Percentiles rank a stretch among this genome's conserved stretches.
These are phyloP conservation scores for Phania funesta DNA, from an alignment of 2,888 invertebrate genomes.

Conservation along the genomic window DNA sequence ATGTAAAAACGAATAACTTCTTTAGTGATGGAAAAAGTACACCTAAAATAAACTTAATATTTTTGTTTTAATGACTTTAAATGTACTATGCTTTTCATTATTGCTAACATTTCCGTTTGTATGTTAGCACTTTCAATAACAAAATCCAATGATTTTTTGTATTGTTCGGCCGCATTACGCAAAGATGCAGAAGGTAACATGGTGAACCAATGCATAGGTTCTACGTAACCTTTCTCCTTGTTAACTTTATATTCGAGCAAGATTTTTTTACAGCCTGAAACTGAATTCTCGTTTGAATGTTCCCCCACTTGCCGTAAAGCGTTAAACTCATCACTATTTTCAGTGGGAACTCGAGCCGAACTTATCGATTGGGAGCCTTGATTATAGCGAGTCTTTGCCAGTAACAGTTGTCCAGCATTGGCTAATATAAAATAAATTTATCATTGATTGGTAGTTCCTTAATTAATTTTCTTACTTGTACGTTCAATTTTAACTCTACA, in stretches of 20 bases:
- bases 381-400: slow-evolving; percentile 90
- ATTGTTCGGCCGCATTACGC: slow-evolving; percentile 87
- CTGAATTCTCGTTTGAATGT: slow-evolving; percentile 76
- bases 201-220: slow-evolving; percentile 94
- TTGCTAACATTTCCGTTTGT: slow-evolving; percentile 82
- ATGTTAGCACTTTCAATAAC: slow-evolving; percentile 86
- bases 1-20: slow-evolving; percentile 73
- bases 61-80: slow-evolving; percentile 60
- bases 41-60: slow-evolving; percentile 21
- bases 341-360: slow-evolving; percentile 84
- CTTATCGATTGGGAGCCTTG: slow-evolving; percentile 88
- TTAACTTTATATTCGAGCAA: slow-evolving; percentile 72
- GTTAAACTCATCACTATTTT: slow-evolving; percentile 82
- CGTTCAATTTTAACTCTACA: slow-evolving; percentile 86
- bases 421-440: slow-evolving; percentile 71
- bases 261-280: slow-evolving; percentile 69
- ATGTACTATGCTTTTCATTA: slow-evolving; percentile 71
- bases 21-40: not conserved
- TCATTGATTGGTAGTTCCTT: not conserved
- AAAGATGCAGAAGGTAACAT: slow-evolving; percentile 90
- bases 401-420: slow-evolving; percentile 78
- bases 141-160: slow-evolving; percentile 85
- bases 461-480: slow-evolving; percentile 80
- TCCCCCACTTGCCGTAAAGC: slow-evolving; percentile 80
- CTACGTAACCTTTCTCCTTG: slow-evolving; percentile 78